phyloP scores from a whole-genome alignment of 2,888 invertebrate species.

The Eucriotettix oculatus region DNA sequence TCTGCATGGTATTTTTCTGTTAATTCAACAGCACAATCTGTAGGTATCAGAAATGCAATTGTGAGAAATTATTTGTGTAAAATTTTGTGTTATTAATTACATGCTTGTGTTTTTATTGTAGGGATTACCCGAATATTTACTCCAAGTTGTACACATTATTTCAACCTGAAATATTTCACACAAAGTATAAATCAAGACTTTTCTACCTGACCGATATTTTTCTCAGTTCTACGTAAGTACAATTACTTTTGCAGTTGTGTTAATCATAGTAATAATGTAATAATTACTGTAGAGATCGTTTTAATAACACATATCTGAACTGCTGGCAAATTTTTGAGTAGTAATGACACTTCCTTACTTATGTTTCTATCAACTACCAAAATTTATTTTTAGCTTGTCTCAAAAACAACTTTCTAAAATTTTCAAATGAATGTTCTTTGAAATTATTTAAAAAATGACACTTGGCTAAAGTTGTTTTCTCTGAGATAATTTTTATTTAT shows the following conservation, averaged over 20 bases:
- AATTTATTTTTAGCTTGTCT: too few relatives aligned
- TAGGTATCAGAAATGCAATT: constrained; percentile 21
- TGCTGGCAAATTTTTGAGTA: too few relatives aligned
- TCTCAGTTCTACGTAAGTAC: constrained; percentile 71
- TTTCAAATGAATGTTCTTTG: too few relatives aligned
- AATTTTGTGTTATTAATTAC: background rate
- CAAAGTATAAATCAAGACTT: constrained; percentile 74
- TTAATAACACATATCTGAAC: too few relatives aligned
- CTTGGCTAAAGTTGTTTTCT: too few relatives aligned
- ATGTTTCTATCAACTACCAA: too few relatives aligned
- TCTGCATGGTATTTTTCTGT: constrained; percentile 75
- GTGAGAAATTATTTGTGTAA: background rate
- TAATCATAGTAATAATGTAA: too few relatives aligned
- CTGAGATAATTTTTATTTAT: too few relatives aligned
- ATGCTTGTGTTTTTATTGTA: constrained; percentile 19
- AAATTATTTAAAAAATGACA: too few relatives aligned
- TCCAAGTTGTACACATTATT: constrained; percentile 89
- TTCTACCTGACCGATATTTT: constrained; percentile 82
- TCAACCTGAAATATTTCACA: constrained; percentile 78
- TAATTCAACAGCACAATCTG: constrained; percentile 82
- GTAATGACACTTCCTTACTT: too few relatives aligned
- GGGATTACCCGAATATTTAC: constrained; percentile 88
- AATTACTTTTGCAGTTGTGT: background rate
- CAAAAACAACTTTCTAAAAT: too few relatives aligned
- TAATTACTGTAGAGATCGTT: too few relatives aligned